Base-by-base conservation (phyloP, 2,113 vertebrate species). In the Cebidichthys violaceus region DNA sequence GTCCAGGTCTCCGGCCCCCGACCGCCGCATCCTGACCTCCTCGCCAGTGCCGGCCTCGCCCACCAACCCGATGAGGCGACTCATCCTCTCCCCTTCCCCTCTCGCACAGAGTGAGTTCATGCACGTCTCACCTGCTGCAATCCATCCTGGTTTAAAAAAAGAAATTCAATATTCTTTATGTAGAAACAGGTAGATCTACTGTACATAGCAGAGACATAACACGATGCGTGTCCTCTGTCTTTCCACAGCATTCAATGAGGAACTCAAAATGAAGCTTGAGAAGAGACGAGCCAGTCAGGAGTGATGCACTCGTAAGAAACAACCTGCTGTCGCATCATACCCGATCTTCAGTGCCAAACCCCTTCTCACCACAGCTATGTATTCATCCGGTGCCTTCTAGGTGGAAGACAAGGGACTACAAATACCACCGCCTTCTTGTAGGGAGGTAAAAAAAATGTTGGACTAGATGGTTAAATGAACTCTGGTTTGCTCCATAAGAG, bases 191-290 rank as follows among this genome's bases (percentile, higher is more conserved):
- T 55, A 9, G 20, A 20, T 39, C 4, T 57, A 41, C 15, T 11
- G n/a, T 6, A 29, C n/a, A 43, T 59, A 29, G 20, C 47, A 22
- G n/a, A n/a, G 4, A 61, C 27, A 8, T 54, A 17, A 59, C 10
- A 2, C 3, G 29, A 43, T 55, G 10, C 15, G 7, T 59, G 15
- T 70, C 33, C 35, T 64, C 22, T 77, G 9, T 86, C 41, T 45
- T n/a, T 70, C 59, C 52, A 41, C 94, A 92, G 94, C 84, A 1
- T 79, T 96, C 71, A 95, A 89, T 0, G 95, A 96, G 18, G 96
- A 97, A 72, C 94, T 97, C 20, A 94, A 95, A 82, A 68, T 89
- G 76, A 97, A 96, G 68, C 91, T 96, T 52, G 94, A 96, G 88
- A 95, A 90, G 86, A 91, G 95, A 67, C 91, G 89, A 77, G 94